phyloP scores from a whole-genome alignment of 2,888 invertebrate genomes.

The Drosophila borborema region DNA sequence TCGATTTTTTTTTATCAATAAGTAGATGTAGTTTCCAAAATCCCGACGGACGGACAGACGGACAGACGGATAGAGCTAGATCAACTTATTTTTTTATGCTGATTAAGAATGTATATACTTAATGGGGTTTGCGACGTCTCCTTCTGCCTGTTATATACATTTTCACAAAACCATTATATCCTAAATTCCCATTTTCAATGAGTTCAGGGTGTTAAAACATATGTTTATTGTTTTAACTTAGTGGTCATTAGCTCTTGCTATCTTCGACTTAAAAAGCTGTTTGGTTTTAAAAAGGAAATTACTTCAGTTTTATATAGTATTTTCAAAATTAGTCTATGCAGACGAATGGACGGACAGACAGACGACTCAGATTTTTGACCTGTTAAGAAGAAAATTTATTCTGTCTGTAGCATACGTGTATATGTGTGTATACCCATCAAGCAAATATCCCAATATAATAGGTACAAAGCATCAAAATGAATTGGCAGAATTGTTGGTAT shows the following conservation, averaged over 20 bases:
- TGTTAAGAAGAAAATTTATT: neutral
- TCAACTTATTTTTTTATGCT: too few species aligned
- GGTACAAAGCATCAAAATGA: slow-evolving; percentile 17
- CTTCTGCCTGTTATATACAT: too few species aligned
- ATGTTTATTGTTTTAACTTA: neutral
- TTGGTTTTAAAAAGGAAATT: neutral
- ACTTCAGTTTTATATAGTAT: neutral
- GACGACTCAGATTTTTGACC: neutral
- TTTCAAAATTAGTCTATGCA: neutral
- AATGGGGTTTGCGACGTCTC: too few species aligned
- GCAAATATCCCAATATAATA: neutral
- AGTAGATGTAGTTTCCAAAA: too few species aligned
- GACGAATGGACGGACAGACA: slow-evolving; percentile 3
- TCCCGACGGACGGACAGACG: too few species aligned
- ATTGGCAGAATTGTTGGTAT: slow-evolving; percentile 32
- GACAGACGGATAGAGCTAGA: too few species aligned
- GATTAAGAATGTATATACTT: too few species aligned
- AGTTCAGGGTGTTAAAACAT: neutral
- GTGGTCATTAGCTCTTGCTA: neutral
- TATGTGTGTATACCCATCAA: neutral
- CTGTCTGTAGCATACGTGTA: neutral
- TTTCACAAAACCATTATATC: too few species aligned
- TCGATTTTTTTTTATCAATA: too few species aligned
- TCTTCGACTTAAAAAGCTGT: neutral
- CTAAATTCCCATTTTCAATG: too few species aligned